These are phyloP conservation scores for Corynorhinus townsendii DNA, from an alignment of 2,113 vertebrate genomes.

Conservation along the genomic window DNA sequence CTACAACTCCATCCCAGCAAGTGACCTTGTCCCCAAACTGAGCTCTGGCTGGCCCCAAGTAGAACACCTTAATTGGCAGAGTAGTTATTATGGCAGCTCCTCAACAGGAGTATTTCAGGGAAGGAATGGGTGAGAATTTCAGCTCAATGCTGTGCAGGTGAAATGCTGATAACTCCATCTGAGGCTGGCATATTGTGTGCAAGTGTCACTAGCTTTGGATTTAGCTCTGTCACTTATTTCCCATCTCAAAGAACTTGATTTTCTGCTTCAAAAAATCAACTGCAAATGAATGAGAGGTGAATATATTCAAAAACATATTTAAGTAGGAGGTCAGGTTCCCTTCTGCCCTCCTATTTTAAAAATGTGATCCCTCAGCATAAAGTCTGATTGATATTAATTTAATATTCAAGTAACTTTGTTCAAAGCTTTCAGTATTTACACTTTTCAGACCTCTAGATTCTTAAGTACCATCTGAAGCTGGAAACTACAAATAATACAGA, in stretches of 20 bases:
- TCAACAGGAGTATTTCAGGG: constrained; percentile 57
- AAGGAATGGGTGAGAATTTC: constrained; percentile 65
- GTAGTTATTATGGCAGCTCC: constrained; percentile 69
- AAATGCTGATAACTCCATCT: constrained; percentile 66
- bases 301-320: constrained; percentile 27
- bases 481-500: constrained; percentile 31
- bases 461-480: constrained; percentile 37
- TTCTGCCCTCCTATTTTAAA: constrained; percentile 40
- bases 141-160: constrained; percentile 43
- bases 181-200: constrained; percentile 33
- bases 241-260: constrained; percentile 58
- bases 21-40: constrained; percentile 80
- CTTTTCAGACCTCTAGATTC: constrained; percentile 15
- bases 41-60: constrained; percentile 72
- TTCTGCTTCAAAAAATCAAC: constrained; percentile 52
- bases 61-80: constrained; percentile 74
- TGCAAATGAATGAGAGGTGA: constrained; percentile 51
- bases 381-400: constrained; percentile 20
- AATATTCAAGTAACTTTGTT: constrained; percentile 45
- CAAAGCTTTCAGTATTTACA: constrained; percentile 54
- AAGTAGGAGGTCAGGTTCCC: constrained; percentile 7
- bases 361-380: constrained; percentile 3
- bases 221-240: constrained; percentile 58
- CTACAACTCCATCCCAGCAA: constrained; percentile 74
- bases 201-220: constrained; percentile 41